Conservation (phyloP, 2,888 invertebrate species). For the Limnephilus marmoratus region DNA sequence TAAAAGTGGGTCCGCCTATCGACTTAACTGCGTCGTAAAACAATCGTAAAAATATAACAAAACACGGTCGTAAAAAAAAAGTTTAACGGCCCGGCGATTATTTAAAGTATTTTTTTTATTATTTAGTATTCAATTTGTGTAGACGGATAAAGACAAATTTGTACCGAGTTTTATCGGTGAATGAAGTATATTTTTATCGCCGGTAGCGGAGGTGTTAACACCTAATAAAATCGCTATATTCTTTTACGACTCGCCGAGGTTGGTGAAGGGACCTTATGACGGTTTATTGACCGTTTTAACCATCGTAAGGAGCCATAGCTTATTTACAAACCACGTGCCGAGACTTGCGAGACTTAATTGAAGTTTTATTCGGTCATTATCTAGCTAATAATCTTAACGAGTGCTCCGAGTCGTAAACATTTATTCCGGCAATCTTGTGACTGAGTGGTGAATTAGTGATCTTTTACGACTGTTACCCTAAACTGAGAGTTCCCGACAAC, state of each 20-base stretch:
- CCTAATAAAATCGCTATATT: conserved; percentile 58
- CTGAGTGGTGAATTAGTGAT: background rate
- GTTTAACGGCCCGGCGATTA: conserved; percentile 47
- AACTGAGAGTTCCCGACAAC: background rate
- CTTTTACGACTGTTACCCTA: conserved; percentile 22
- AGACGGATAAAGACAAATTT: conserved; percentile 58
- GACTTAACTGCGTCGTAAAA: conserved; percentile 75
- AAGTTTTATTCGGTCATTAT: conserved; percentile 47
- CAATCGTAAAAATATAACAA: conserved; percentile 76
- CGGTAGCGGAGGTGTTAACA: conserved; percentile 60
- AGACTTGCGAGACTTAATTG: conserved; percentile 33
- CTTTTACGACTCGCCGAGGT: conserved; percentile 60
- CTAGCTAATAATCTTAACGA: background rate
- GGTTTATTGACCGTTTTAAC: conserved; percentile 57
- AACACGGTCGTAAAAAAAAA: conserved; percentile 58
- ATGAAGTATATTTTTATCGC: conserved; percentile 59
- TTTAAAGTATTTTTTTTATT: conserved; percentile 52
- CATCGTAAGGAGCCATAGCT: conserved; percentile 54
- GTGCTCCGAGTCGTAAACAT: conserved; percentile 27
- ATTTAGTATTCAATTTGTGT: conserved; percentile 53
- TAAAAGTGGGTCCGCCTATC: conserved; percentile 75
- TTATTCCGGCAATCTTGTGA: conserved; percentile 31
- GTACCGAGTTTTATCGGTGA: conserved; percentile 58
- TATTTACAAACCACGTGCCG: conserved; percentile 54
- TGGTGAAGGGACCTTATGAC: conserved; percentile 54